Conservation (phyloP, 1,140 invertebrate species). For the Andricus grossulariae region DNA sequence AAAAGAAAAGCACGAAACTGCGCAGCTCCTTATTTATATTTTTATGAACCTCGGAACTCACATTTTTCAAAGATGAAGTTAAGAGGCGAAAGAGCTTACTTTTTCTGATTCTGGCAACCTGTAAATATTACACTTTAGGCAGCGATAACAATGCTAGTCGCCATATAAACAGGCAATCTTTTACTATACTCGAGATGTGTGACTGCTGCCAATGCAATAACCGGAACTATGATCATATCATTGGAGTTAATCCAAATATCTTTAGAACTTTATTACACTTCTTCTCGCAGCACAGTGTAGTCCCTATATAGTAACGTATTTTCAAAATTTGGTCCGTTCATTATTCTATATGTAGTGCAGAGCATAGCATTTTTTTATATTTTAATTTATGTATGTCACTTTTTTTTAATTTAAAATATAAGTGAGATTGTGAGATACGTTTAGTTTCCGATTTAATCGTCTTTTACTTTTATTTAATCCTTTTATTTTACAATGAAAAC, state of each 20-base stretch:
- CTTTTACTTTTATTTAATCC: too few relatives aligned
- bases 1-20: background rate
- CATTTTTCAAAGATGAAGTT: constrained; percentile 23
- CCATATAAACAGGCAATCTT: constrained; percentile 52
- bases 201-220: constrained; percentile 57
- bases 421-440: too few relatives aligned
- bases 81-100: background rate
- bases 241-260: constrained; percentile 62
- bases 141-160: constrained; percentile 56
- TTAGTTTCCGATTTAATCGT: too few relatives aligned
- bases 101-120: constrained; percentile 44
- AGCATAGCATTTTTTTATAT: too few relatives aligned
- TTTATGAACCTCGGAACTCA: background rate
- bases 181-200: constrained; percentile 47
- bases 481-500: too few relatives aligned
- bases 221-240: constrained; percentile 61
- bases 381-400: too few relatives aligned
- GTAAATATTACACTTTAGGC: constrained; percentile 46
- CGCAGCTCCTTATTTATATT: constrained; percentile 5
- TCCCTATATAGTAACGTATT: too few relatives aligned
- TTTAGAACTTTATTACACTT: constrained; percentile 15
- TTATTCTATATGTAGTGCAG: too few relatives aligned
- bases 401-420: too few relatives aligned
- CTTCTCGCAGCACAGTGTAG: background rate
- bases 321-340: too few relatives aligned